A percentile compares a stretch with the other conserved stretches of the same genome.
Conservation (phyloP, 2,888 invertebrate genomes). For the Lasioglossum vierecki region DNA sequence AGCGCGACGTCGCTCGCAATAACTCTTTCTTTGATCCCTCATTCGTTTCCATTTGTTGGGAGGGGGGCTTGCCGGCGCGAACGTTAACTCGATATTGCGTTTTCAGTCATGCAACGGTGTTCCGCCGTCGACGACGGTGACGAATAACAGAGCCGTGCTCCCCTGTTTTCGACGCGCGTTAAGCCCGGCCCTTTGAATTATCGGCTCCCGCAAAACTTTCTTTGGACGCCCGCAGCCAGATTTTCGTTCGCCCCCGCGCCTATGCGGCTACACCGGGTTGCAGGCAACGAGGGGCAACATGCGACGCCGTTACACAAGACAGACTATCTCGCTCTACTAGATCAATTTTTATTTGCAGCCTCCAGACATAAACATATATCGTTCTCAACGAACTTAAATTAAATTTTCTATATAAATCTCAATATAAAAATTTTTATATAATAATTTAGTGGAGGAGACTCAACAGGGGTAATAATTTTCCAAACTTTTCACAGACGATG, state of each 20-base stretch:
- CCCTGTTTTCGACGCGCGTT: conserved; percentile 10
- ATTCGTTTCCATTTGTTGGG: conserved; percentile 56
- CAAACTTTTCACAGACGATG: not conserved
- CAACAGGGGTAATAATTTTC: not conserved
- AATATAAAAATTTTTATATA: too few species aligned
- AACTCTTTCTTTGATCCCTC: conserved; percentile 60
- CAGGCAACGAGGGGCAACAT: not conserved
- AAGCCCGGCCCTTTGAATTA: not conserved
- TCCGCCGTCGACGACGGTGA: conserved; percentile 14
- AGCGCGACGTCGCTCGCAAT: conserved; percentile 44
- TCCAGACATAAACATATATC: not conserved
- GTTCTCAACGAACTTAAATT: not conserved
- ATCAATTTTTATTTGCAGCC: not conserved
- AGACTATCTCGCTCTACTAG: not conserved
- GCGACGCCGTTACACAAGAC: not conserved
- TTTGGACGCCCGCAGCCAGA: not conserved
- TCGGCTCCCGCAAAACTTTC: not conserved
- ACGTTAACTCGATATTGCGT: conserved; percentile 60
- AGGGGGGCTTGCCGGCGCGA: conserved; percentile 42
- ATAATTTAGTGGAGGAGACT: not conserved
- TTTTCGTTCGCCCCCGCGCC: not conserved
- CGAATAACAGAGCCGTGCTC: not conserved
- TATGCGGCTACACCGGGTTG: not conserved
- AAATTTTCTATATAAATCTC: too few species aligned
- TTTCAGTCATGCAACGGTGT: conserved; percentile 29